These are phyloP conservation scores for Suncus etruscus DNA, from an alignment of 2,113 vertebrate genomes.

Conservation along the genomic window DNA sequence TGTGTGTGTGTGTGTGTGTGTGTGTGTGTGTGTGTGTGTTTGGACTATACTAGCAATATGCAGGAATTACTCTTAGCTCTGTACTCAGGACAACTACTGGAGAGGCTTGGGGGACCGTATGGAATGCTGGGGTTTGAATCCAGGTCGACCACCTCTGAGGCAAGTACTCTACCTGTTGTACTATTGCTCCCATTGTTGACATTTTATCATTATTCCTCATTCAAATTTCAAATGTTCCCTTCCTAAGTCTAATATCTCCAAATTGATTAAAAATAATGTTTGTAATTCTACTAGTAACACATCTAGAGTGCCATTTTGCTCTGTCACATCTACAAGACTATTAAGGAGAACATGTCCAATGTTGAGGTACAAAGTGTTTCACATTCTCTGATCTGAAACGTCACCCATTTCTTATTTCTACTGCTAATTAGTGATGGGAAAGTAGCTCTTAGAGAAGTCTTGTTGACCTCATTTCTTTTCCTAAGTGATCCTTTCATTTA, in stretches of 20 bases:
- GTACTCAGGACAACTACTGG: too few species aligned
- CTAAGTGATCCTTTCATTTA: not conserved
- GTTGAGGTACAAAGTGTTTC: not conserved
- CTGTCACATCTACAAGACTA: not conserved
- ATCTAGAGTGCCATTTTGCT: not conserved
- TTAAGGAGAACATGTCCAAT: not conserved
- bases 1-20: too few species aligned
- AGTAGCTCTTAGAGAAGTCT: not conserved
- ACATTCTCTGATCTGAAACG: not conserved
- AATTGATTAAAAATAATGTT: not conserved
- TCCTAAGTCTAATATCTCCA: not conserved
- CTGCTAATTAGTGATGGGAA: not conserved
- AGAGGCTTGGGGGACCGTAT: too few species aligned
- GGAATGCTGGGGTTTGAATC: too few species aligned
- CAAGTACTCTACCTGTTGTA: too few species aligned
- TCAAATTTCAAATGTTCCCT: constrained; percentile 14
- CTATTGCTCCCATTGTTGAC: too few species aligned
- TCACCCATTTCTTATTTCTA: not conserved
- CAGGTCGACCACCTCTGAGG: too few species aligned
- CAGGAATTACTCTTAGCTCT: too few species aligned
- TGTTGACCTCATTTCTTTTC: not conserved
- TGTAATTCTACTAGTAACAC: not conserved
- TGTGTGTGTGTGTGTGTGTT: too few species aligned
- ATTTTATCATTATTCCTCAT: not conserved
- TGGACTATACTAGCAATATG: too few species aligned